These are phyloP conservation scores for Neopelma chrysocephalum DNA, from an alignment of 2,797 vertebrate species.

Conservation along the genomic window DNA sequence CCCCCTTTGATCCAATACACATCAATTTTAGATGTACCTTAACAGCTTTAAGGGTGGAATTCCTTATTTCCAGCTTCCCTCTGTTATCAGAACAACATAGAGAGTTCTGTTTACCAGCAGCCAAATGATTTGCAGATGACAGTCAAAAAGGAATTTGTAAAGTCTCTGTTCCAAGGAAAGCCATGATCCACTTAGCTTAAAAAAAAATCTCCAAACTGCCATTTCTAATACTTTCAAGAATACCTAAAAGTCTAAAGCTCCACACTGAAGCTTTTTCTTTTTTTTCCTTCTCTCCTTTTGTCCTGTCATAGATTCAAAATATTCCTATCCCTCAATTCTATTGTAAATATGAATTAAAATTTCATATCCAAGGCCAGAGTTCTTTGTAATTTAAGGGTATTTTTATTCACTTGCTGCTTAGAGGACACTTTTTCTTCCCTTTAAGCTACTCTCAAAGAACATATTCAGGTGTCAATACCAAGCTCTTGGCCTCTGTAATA, in stretches of 20 bases:
- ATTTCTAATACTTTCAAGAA: slow-evolving; percentile 42
- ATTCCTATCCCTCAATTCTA: background rate
- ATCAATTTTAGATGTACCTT: slow-evolving; percentile 57
- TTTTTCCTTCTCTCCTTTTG: background rate
- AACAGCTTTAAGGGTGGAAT: slow-evolving; percentile 35
- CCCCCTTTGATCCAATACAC: slow-evolving; percentile 49
- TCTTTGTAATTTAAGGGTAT: background rate
- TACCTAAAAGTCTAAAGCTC: background rate
- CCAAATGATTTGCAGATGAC: slow-evolving; percentile 65
- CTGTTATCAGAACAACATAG: slow-evolving; percentile 48
- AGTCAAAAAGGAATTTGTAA: slow-evolving; percentile 55
- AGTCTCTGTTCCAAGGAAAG: slow-evolving; percentile 32
- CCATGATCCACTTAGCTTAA: slow-evolving; percentile 15
- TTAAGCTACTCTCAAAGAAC: background rate
- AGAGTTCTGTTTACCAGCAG: slow-evolving; percentile 42
- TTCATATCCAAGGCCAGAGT: background rate
- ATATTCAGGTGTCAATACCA: background rate
- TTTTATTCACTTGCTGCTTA: background rate
- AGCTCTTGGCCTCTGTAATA: background rate
- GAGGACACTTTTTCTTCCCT: background rate
- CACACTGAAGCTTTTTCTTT: background rate
- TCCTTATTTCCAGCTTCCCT: slow-evolving; percentile 40
- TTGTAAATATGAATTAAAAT: background rate
- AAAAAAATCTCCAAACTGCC: background rate
- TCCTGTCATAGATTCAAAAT: background rate